Evolutionary conservation across 2,113 vertebrate genomes (phyloP).

Genomic region (Gambusia affinis): DNA sequence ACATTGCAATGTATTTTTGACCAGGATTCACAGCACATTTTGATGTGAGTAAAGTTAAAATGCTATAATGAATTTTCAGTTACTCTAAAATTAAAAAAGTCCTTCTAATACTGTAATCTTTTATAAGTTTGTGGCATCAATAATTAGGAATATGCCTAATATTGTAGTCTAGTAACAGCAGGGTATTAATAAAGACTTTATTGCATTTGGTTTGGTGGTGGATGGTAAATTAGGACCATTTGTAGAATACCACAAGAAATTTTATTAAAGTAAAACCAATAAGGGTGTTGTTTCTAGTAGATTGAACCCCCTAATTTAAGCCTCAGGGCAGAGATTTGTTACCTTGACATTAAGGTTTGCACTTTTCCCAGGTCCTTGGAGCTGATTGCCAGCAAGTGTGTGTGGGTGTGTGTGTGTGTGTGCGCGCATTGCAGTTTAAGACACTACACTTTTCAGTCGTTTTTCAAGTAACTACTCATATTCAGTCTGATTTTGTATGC

Average conservation of each 20-base stretch:
- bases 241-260: slow-evolving; percentile 48
- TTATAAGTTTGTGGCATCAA: not conserved
- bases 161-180: slow-evolving; percentile 2
- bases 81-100: not conserved
- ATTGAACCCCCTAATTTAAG: slow-evolving; percentile 51
- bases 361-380: slow-evolving; percentile 46
- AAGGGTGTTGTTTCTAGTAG: slow-evolving; percentile 42
- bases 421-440: slow-evolving; percentile 54
- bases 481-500: not conserved
- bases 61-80: not conserved
- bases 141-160: not conserved
- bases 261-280: slow-evolving; percentile 34
- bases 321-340: slow-evolving; percentile 64
- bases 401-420: not conserved
- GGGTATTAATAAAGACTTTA: slow-evolving; percentile 44
- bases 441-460: slow-evolving; percentile 8
- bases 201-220: slow-evolving; percentile 47
- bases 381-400: slow-evolving; percentile 19
- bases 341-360: slow-evolving; percentile 60
- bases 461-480: not conserved
- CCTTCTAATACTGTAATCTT: not conserved
- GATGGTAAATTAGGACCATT: slow-evolving; percentile 21
- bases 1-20: not conserved
- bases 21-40: not conserved
- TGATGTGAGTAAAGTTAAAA: not conserved